These are phyloP conservation scores for Chrysemys picta DNA, from an alignment of 2,113 vertebrate genomes.

Conservation along the genomic window DNA sequence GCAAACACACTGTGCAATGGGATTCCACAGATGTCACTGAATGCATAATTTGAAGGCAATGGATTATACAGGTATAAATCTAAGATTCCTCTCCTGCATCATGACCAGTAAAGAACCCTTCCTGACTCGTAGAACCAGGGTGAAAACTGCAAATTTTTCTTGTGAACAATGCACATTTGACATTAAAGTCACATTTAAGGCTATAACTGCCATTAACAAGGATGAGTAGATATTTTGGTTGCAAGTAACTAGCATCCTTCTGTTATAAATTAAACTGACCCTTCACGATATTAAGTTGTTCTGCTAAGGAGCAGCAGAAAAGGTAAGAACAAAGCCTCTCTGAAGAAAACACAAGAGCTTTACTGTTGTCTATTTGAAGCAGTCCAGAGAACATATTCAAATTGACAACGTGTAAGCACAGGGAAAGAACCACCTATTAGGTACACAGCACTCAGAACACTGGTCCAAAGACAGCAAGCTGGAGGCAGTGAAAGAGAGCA, in stretches of 20 bases:
- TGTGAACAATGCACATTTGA: neutral
- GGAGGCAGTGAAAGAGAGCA: neutral
- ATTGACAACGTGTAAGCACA: neutral
- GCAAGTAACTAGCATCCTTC: neutral
- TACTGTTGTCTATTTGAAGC: neutral
- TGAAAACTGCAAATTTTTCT: neutral
- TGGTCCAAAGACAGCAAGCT: neutral
- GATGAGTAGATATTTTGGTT: neutral
- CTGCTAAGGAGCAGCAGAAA: neutral
- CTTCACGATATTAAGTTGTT: neutral
- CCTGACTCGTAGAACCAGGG: neutral
- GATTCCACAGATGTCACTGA: neutral
- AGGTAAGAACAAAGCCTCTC: neutral
- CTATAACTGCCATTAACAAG: neutral
- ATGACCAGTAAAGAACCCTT: neutral
- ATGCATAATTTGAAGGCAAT: constrained; percentile 15
- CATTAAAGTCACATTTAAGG: neutral
- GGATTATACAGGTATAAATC: constrained; percentile 25
- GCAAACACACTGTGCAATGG: neutral
- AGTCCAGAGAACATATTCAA: neutral
- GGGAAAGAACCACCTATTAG: neutral
- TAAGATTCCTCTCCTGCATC: neutral
- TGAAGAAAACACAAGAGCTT: neutral
- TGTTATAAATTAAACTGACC: neutral
- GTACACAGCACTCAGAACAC: neutral